Base-by-base conservation (phyloP, 2,888 invertebrate genomes). In the Oscheius onirici region DNA sequence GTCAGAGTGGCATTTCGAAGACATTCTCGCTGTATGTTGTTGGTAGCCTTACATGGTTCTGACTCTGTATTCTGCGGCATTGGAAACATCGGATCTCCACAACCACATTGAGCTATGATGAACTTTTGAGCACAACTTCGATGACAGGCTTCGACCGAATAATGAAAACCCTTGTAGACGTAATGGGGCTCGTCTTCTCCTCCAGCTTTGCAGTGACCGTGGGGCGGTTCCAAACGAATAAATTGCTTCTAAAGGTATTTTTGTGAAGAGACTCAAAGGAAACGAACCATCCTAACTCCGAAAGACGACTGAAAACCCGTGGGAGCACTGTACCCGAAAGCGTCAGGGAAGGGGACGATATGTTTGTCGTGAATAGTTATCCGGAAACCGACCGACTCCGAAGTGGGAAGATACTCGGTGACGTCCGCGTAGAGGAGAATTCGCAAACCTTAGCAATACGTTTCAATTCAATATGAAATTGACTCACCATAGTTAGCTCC, bases 361-460 rank as follows among this genome's bases (percentile, higher is more conserved):
- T 83, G 82, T 55, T 86, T 87, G 74, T 87, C 87, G 72, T 87
- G 87, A 3, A 87, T 82, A 3, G 86, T 86, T 8, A 87, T 83
- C 3, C 87, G 78, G 57, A 87, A 86, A 20, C 87, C 87, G 26
- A 86, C 85, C 1, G 86, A 82, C 68, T 87, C 87, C 0, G 87
- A 80, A 5, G 87, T 87, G 0, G 86, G 87, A 20, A 87, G 73
- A 63, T 87, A 87, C 65, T 87, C 87, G 51, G 77, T 81, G 41
- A 86, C 83, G 46, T 87, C 83, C 0, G 87, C 85, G 61, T 86
- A 87, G 3, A 87, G 69, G 51, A 87, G 61, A 17, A 87, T 81
- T n/a, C 85, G 81, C n/a, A 87, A 73, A 26, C 85, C 85, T 86
- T 22, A n/a, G 24, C 8, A n/a, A n/a, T n/a, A n/a, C n/a, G n/a